Evolutionary conservation across 2,113 vertebrate species (phyloP), one percentile per base, ranked within the genome.

Genomic region (Megaceryle maxima): DNA sequence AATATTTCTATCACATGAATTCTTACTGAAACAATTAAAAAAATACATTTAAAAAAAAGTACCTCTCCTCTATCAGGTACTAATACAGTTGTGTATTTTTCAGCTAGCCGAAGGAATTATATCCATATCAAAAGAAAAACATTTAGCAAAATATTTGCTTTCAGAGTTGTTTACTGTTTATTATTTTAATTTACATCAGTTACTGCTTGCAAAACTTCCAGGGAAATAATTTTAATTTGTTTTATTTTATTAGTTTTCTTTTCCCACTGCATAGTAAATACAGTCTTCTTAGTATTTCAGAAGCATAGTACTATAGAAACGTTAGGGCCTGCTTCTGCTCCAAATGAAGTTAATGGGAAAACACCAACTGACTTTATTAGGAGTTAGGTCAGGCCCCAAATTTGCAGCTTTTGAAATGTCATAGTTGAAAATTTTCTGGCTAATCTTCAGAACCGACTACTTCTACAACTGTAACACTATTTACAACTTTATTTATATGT

Each of bases 141-240:
- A 96, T 97, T 96, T 96, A 97, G 94, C 94, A 96, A 93, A 96
- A 97, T 95, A 89, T 91, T 96, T 94, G 91, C 84, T 96, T 97
- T 96, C 96, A 96, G 85, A 91, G 37, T 95, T 92, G 68, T 96
- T 90, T 87, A 95, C 89, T 89, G 90, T 96, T 96, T 97, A 94
- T 95, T 97, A 79, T 95, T 95, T 87, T 81, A 96, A 96, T 96
- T 97, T 95, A 94, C 93, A 96, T 94, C 73, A 83, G 76, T 92
- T 93, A 81, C 92, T 96, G 66, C 76, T 97, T 97, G 92, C 88
- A 96, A 96, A 96, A 96, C 60, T 94, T 95, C 89, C 93, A 97
- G 96, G 96, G 94, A 94, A 94, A 95, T 96, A 87, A 44, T 88
- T 94, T 90, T 39, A 53, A 77, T 20, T n/a, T 48, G 31, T 33